Base-by-base conservation (phyloP, 2,113 vertebrate genomes). In the Macquaria australasica region DNA sequence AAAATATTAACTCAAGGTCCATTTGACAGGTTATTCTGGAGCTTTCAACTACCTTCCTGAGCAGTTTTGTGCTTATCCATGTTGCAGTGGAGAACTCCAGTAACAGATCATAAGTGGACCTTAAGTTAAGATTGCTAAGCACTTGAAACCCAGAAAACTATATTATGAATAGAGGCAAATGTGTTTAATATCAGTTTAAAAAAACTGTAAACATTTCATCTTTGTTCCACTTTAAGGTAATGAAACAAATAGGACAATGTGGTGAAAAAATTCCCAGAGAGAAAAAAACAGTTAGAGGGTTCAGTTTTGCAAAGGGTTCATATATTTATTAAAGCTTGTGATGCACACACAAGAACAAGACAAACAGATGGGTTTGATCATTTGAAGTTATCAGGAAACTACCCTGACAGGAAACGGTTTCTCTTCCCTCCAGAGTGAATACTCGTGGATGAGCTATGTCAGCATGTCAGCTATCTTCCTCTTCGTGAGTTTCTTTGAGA, bases 401-500 rank as follows among this genome's bases (percentile, higher is more conserved):
- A 8, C 60, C 28, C 28, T 28, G n/a, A 31, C 18, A 31, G 1
- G 10, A 75, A 68, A 69, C 31, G 37, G 39, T 31, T 21, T 45
- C 12, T 59, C 23, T 68, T 66, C 62, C 39, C 53, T 83, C 21
- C 87, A 98, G 97, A 31, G 77, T 48, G 88, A 89, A 0, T 96
- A 94, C 77, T 1, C 92, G 3, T 98, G 98, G 98, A 99, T 99
- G 98, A 99, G 96, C 93, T 98, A 98, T 0, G 74, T 99, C 78
- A 98, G 97, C 94, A 97, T 99, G 97, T 72, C 92, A 0, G 96
- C 97, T 0, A 97, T 98, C 89, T 99, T 99, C 92, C 94, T 98
- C 79, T 99, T 99, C 0, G 98, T 99, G 84, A 96, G 96, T 68
- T 99, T 99, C 95, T 99, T 99, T 74, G 98, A 99, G 94, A 96